phyloP scores from a whole-genome alignment of 2,888 invertebrate genomes.

The Diachrysia chrysitis region DNA sequence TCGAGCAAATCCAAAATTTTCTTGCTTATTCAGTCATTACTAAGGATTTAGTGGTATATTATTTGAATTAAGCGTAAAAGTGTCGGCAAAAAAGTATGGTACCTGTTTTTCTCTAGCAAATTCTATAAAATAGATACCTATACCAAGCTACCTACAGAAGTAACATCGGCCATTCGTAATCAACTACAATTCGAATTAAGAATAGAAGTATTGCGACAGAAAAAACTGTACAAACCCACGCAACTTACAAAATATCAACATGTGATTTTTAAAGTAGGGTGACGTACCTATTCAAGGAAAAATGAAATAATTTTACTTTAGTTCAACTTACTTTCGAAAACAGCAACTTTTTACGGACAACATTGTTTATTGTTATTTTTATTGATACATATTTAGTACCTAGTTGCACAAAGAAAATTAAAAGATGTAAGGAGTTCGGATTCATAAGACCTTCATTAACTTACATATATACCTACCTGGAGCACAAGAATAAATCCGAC shows the following conservation, averaged over 20 bases:
- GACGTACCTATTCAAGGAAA: not conserved
- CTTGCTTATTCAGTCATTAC: conserved; percentile 61
- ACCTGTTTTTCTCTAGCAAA: too few relatives aligned
- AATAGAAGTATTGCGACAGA: not conserved
- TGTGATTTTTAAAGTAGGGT: not conserved
- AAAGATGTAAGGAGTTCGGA: not conserved
- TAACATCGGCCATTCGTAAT: not conserved
- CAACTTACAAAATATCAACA: conserved; percentile 4
- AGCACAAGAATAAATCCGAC: too few relatives aligned
- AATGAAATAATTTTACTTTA: not conserved
- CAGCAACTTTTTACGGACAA: not conserved
- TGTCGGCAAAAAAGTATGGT: conserved; percentile 41
- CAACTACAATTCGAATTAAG: not conserved
- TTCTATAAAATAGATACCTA: too few relatives aligned
- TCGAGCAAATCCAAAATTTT: conserved; percentile 74
- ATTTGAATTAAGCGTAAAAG: conserved; percentile 55
- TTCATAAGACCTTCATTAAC: too few relatives aligned
- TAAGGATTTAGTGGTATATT: conserved; percentile 49
- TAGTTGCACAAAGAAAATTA: not conserved
- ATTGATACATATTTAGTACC: not conserved
- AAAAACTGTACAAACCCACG: not conserved
- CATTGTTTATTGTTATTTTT: not conserved
- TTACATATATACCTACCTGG: too few relatives aligned
- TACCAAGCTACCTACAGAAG: not conserved
- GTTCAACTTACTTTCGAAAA: not conserved